Evolutionary conservation across 2,113 vertebrate genomes (phyloP).

Genomic region (Tyto alba): DNA sequence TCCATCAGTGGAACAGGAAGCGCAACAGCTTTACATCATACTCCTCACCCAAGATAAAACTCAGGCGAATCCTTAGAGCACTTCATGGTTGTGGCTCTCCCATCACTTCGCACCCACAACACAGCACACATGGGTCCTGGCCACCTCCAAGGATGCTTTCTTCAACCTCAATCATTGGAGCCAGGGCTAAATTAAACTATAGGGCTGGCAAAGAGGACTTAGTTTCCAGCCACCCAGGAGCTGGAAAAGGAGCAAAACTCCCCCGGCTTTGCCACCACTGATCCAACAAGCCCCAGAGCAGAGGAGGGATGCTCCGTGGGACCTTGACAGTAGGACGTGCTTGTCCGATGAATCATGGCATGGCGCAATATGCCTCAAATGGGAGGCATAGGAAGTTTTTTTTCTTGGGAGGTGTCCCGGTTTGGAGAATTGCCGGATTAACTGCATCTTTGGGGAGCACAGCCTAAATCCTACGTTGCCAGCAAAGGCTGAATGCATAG

Average conservation of each 20-base stretch:
- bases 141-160: not conserved
- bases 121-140: not conserved
- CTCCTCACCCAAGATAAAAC: not conserved
- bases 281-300: fast-evolving
- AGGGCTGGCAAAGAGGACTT: not conserved
- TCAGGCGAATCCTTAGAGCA: not conserved
- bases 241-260: not conserved
- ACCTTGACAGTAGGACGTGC: not conserved
- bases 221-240: not conserved
- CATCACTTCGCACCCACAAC: not conserved
- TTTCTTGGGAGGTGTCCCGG: not conserved
- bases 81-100: not conserved
- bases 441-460: not conserved
- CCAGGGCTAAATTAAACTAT: not conserved
- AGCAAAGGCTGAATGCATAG: not conserved
- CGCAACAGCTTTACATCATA: not conserved
- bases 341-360: not conserved
- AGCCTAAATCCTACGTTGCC: fast-evolving
- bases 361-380: not conserved
- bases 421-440: not conserved
- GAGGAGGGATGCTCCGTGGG: not conserved
- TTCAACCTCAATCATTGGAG: not conserved
- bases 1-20: not conserved
- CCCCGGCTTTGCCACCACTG: not conserved
- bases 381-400: not conserved